Evolutionary conservation across 2,797 vertebrate genomes (phyloP).

Genomic region (Hybognathus amarus): DNA sequence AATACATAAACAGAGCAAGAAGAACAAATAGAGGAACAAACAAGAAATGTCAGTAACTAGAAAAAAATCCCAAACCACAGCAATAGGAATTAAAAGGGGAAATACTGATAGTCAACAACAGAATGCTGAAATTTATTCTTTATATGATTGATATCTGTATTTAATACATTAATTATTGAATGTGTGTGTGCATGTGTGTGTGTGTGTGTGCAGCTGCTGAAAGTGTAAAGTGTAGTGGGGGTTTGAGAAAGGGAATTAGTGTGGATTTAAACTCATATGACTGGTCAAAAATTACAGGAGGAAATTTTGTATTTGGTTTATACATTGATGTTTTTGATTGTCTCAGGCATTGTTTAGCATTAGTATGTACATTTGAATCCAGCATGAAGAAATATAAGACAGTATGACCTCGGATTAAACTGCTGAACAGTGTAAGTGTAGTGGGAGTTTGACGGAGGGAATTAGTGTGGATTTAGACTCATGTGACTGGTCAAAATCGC

Average conservation of each 20-base stretch:
- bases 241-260: conserved; percentile 64
- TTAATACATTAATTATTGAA: background rate
- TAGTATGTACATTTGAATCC: too few relatives aligned
- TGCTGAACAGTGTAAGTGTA: background rate
- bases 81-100: conserved; percentile 9
- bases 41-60: conserved; percentile 20
- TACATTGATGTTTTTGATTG: too few relatives aligned
- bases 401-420: too few relatives aligned
- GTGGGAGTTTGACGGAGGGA: conserved; percentile 23
- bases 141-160: background rate
- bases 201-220: background rate
- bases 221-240: conserved; percentile 15
- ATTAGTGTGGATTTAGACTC: conserved; percentile 75
- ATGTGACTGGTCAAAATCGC: conserved; percentile 76
- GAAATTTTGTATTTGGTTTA: too few relatives aligned
- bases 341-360: too few relatives aligned
- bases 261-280: conserved; percentile 76
- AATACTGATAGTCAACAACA: background rate
- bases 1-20: conserved; percentile 42
- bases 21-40: conserved; percentile 26
- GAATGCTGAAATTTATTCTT: background rate
- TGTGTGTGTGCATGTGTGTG: background rate
- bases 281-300: conserved; percentile 68
- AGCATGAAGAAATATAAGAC: too few relatives aligned
- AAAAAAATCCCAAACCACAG: conserved; percentile 25